phyloP scores from a whole-genome alignment of 2,888 invertebrate genomes.

The Epiblema foenella region DNA sequence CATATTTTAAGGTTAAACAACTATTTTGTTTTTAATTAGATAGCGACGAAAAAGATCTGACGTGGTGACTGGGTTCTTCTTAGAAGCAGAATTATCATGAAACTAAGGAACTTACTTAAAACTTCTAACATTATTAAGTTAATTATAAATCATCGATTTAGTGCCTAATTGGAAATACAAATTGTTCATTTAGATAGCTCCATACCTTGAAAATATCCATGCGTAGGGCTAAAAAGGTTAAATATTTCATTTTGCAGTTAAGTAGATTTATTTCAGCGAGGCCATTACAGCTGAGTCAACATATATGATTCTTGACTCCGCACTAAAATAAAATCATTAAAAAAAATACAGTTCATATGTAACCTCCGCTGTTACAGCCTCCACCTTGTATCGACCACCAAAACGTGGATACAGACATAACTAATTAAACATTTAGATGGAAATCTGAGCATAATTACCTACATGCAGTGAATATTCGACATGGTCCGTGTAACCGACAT shows the following conservation, averaged over 20 bases:
- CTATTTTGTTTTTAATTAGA: constrained; percentile 19
- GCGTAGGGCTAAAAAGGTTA: neutral
- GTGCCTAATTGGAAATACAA: too few relatives aligned
- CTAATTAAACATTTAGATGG: constrained; percentile 39
- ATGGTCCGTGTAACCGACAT: constrained; percentile 29
- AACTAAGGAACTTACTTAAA: neutral
- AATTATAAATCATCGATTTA: neutral
- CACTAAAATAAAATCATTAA: neutral
- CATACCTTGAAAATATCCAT: neutral
- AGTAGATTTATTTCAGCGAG: neutral
- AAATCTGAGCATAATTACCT: constrained; percentile 41
- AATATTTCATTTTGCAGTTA: neutral
- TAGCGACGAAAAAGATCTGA: constrained; percentile 5
- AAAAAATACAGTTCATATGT: too few relatives aligned
- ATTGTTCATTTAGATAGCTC: neutral
- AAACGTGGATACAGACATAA: constrained; percentile 31
- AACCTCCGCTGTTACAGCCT: neutral
- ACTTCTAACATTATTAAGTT: neutral
- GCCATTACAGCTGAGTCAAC: neutral
- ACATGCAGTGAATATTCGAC: constrained; percentile 36
- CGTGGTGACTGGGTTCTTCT: neutral
- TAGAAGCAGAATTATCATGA: neutral
- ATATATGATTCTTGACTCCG: neutral
- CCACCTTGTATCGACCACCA: constrained; percentile 7
- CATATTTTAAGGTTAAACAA: constrained; percentile 28